phyloP scores from a whole-genome alignment of 2,113 vertebrate species.

The Amphiprion percula region DNA sequence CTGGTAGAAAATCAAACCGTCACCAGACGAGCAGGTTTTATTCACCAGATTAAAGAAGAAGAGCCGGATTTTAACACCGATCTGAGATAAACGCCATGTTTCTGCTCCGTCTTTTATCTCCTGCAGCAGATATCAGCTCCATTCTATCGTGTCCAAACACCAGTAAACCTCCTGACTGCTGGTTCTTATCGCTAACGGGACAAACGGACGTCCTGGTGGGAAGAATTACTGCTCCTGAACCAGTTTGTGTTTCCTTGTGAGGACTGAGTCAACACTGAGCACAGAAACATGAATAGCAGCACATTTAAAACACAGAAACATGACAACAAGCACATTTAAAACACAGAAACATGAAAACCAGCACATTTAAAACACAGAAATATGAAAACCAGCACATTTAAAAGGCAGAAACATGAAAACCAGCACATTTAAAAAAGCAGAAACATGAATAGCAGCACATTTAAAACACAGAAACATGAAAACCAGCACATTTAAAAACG shows the following conservation, averaged over 20 bases:
- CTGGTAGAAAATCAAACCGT: no score
- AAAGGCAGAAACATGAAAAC: neutral
- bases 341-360: neutral
- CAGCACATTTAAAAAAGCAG: neutral
- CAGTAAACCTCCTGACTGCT: slow-evolving; percentile 5
- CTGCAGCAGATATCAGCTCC: no score
- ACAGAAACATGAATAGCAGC: neutral
- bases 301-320: neutral
- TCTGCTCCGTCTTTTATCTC: no score
- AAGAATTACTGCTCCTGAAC: neutral
- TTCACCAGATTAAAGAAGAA: no score
- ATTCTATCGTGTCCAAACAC: slow-evolving; percentile 22
- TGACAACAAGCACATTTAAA: no score
- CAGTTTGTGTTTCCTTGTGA: neutral
- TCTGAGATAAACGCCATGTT: no score
- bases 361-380: neutral
- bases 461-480: neutral
- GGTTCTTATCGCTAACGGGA: slow-evolving; percentile 11
- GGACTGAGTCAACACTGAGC: no score
- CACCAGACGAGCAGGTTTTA: no score
- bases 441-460: no score
- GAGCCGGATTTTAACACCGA: no score
- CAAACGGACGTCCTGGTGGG: neutral
- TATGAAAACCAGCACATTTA: no score
- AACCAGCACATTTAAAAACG: neutral